Evolutionary conservation across 2,888 invertebrate species (phyloP).

Genomic region (Metellina segmentata): DNA sequence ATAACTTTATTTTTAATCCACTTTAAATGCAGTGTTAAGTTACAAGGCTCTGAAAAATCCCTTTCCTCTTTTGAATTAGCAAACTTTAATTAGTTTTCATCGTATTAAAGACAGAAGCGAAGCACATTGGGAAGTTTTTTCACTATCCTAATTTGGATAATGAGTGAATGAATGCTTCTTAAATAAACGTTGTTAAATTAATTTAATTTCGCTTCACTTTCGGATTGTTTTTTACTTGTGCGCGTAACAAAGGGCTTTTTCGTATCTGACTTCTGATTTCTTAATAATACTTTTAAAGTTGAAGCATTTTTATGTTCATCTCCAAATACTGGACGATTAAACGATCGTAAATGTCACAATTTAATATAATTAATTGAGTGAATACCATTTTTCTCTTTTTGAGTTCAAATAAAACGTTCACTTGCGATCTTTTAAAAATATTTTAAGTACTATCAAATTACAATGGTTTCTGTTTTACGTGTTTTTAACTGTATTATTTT

Average conservation of each 20-base stretch:
- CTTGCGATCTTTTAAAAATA: no score
- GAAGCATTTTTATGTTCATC: neutral
- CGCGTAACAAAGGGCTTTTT: neutral
- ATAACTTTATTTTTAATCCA: conserved; percentile 55
- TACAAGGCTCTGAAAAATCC: conserved; percentile 19
- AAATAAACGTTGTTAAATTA: conserved; percentile 46
- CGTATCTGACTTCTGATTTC: neutral
- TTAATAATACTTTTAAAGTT: neutral
- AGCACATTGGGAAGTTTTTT: neutral
- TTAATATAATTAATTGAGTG: neutral
- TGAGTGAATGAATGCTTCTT: conserved; percentile 46
- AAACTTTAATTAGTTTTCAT: conserved; percentile 57
- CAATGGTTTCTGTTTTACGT: no score
- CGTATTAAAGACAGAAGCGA: conserved; percentile 6
- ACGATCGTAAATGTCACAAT: neutral
- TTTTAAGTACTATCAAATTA: no score
- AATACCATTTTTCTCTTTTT: no score
- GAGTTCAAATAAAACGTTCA: no score
- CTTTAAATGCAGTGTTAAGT: conserved; percentile 50
- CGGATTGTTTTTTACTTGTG: neutral
- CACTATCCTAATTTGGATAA: conserved; percentile 27
- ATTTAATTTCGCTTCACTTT: conserved; percentile 39
- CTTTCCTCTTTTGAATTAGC: conserved; percentile 28
- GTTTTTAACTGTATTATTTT: no score
- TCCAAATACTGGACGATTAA: neutral